These are phyloP conservation scores for Cyclargus thomasi DNA, from an alignment of 1,140 invertebrate species.

Conservation along the genomic window DNA sequence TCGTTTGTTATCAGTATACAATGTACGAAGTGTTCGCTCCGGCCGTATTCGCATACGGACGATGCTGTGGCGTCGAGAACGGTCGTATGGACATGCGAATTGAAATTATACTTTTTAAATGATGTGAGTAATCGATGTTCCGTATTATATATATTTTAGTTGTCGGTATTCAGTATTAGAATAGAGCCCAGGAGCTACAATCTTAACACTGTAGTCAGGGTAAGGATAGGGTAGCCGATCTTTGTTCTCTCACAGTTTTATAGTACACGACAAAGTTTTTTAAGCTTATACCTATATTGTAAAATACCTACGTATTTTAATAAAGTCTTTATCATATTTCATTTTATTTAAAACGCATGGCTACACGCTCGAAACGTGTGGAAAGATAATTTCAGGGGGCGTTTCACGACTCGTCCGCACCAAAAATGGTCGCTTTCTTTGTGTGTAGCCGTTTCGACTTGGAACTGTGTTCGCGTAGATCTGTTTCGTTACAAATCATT, in stretches of 20 bases:
- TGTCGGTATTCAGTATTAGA: conserved; percentile 5
- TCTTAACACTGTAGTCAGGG: conserved; percentile 11
- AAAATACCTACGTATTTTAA: conserved; percentile 6
- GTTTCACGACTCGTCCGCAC: conserved; percentile 19
- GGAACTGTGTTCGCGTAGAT: no score
- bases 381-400: background rate
- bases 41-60: background rate
- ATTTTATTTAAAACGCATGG: conserved; percentile 1
- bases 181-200: conserved; percentile 8
- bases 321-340: background rate
- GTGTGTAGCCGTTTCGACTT: no score
- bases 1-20: conserved; percentile 66
- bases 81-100: conserved; percentile 8
- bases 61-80: background rate
- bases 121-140: conserved; percentile 9
- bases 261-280: conserved; percentile 10
- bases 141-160: conserved; percentile 11
- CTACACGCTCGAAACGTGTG: background rate
- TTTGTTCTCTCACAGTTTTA: conserved; percentile 13
- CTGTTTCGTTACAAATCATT: conserved; percentile 31
- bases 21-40: conserved; percentile 51
- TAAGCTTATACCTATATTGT: conserved; percentile 8
- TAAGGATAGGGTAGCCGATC: conserved; percentile 9
- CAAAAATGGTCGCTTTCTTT: no score
- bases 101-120: conserved; percentile 5